These are phyloP conservation scores for Andrena dorsata DNA, from an alignment of 2,888 invertebrate genomes.

Conservation along the genomic window DNA sequence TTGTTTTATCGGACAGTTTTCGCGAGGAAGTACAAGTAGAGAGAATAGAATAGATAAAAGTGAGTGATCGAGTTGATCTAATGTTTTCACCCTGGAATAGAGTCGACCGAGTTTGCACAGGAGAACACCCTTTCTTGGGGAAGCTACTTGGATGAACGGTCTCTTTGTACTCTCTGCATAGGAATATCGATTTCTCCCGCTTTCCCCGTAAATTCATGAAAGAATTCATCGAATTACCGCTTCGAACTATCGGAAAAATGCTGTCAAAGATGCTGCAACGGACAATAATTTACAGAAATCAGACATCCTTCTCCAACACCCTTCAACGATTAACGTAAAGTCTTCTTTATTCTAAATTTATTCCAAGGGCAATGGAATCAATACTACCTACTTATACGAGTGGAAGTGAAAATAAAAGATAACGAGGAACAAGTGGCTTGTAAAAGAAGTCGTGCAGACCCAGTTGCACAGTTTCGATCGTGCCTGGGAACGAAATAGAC, in stretches of 20 bases:
- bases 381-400: background rate
- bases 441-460: background rate
- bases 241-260: background rate
- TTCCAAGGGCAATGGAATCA: background rate
- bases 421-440: background rate
- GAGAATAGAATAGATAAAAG: slow-evolving; percentile 49
- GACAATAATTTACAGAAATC: too few species aligned
- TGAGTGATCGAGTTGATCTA: slow-evolving; percentile 66
- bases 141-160: slow-evolving; percentile 17
- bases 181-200: slow-evolving; percentile 20
- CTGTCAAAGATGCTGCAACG: too few species aligned
- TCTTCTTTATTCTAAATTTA: background rate
- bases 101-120: slow-evolving; percentile 56
- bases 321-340: too few species aligned
- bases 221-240: background rate
- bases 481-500: background rate
- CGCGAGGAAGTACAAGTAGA: slow-evolving; percentile 30
- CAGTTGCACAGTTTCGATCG: slow-evolving; percentile 6
- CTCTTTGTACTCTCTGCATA: background rate
- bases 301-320: too few species aligned
- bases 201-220: background rate
- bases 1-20: slow-evolving; percentile 65
- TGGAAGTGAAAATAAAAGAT: background rate
- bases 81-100: slow-evolving; percentile 61
- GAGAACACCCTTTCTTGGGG: slow-evolving; percentile 42